Conservation (phyloP, 2,888 invertebrate species). For the Andrena bucephala region DNA sequence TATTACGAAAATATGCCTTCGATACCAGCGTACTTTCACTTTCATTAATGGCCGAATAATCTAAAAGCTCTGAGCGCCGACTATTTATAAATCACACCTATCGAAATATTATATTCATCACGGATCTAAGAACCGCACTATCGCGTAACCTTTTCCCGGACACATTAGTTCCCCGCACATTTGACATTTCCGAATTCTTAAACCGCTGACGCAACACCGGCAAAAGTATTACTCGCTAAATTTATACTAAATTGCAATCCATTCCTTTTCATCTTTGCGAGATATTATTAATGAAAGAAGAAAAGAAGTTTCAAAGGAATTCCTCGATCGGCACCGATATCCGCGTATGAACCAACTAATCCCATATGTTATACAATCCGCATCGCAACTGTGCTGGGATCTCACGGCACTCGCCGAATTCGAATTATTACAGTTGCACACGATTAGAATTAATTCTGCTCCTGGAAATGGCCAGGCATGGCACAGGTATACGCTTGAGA, state of each 20-base stretch:
- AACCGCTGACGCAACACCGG: not conserved
- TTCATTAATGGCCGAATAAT: slow-evolving; percentile 46
- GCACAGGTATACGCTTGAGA: not conserved
- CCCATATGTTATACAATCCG: slow-evolving; percentile 48
- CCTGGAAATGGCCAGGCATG: too few species aligned
- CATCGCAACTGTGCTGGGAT: not conserved
- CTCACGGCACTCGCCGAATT: not conserved
- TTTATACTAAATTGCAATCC: not conserved
- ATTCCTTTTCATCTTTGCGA: not conserved
- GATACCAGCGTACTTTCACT: slow-evolving; percentile 50
- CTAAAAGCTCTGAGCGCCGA: slow-evolving; percentile 22
- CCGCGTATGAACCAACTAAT: slow-evolving; percentile 18
- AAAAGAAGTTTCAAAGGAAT: not conserved
- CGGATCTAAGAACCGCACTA: not conserved
- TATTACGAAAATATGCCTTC: slow-evolving; percentile 34
- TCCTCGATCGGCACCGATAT: not conserved
- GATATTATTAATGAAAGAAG: too few species aligned
- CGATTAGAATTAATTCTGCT: not conserved
- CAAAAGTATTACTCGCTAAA: not conserved
- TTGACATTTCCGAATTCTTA: not conserved
- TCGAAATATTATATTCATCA: not conserved
- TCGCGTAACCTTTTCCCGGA: not conserved
- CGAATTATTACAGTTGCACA: not conserved
- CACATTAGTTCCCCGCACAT: not conserved
- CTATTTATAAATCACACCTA: not conserved